phyloP scores from a whole-genome alignment of 2,797 vertebrate species.

The Chaenodraco wilsoni region DNA sequence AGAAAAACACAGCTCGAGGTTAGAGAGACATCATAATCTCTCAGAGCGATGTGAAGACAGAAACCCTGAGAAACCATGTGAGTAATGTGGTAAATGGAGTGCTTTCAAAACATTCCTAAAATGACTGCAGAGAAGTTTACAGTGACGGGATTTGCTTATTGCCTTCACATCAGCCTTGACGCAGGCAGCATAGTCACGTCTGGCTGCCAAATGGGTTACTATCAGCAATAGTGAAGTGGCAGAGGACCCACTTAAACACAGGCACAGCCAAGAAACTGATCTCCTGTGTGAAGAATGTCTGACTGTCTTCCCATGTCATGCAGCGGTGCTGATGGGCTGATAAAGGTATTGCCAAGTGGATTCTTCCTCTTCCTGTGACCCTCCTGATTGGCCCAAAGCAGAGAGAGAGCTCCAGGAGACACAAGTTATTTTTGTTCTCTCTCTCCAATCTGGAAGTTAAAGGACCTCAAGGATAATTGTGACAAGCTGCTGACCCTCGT shows the following conservation, averaged over 20 bases:
- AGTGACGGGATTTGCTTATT: slow-evolving; percentile 53
- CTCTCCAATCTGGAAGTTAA: slow-evolving; percentile 51
- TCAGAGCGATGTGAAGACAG: slow-evolving; percentile 9
- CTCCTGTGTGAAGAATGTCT: slow-evolving; percentile 73
- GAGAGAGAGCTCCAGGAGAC: slow-evolving; percentile 43
- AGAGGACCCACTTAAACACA: slow-evolving; percentile 74
- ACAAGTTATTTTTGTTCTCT: slow-evolving; percentile 13
- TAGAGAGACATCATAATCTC: slow-evolving; percentile 11
- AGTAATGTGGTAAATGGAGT: slow-evolving; percentile 26
- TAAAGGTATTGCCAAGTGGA: slow-evolving; percentile 71
- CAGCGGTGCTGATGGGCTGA: slow-evolving; percentile 75
- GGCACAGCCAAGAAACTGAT: slow-evolving; percentile 67
- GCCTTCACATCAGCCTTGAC: slow-evolving; percentile 49
- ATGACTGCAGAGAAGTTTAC: slow-evolving; percentile 51
- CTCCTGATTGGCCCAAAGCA: slow-evolving; percentile 56
- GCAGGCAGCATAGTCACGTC: slow-evolving; percentile 57
- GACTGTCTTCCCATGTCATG: slow-evolving; percentile 73
- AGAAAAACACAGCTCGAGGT: slow-evolving; percentile 26
- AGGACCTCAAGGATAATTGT: slow-evolving; percentile 70
- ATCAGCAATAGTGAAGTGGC: slow-evolving; percentile 71
- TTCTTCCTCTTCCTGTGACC: slow-evolving; percentile 68
- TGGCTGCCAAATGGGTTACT: slow-evolving; percentile 74
- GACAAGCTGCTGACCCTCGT: slow-evolving; percentile 69
- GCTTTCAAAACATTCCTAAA: slow-evolving; percentile 44
- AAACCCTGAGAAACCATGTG: slow-evolving; percentile 11